Percentiles rank a stretch among this genome's conserved stretches.
Conservation (phyloP, 1,140 invertebrate species). For the Diabrotica virgifera region DNA sequence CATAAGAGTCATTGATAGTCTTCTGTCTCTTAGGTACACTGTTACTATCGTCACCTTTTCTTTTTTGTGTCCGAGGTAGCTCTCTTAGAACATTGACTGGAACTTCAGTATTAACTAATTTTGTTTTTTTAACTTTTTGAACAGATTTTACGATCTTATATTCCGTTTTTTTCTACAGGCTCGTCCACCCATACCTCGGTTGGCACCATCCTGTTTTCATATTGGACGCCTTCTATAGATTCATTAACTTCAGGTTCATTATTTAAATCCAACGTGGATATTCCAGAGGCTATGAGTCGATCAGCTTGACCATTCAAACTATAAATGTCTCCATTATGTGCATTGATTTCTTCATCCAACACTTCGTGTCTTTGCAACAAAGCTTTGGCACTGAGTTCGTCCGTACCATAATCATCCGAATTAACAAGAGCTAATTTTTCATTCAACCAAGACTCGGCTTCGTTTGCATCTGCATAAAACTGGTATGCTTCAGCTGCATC, state of each 20-base stretch:
- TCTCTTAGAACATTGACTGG: conserved; percentile 61
- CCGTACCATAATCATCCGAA: conserved; percentile 84
- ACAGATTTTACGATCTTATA: conserved; percentile 65
- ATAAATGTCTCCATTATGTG: conserved; percentile 86
- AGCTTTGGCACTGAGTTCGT: conserved; percentile 86
- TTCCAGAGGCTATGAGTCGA: conserved; percentile 71
- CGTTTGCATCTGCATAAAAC: conserved; percentile 96
- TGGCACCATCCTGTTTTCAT: conserved; percentile 40
- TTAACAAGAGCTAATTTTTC: conserved; percentile 86
- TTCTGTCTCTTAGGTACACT: conserved; percentile 81
- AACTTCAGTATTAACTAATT: conserved; percentile 82
- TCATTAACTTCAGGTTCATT: conserved; percentile 67
- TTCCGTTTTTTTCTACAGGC: no score
- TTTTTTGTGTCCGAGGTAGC: conserved; percentile 52
- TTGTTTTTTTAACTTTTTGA: conserved; percentile 85
- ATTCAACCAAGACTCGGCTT: conserved; percentile 95
- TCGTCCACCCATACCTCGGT: no score
- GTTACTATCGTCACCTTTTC: conserved; percentile 62
- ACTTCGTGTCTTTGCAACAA: conserved; percentile 82
- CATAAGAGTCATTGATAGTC: conserved; percentile 77
- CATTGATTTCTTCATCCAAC: conserved; percentile 86
- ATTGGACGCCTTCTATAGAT: conserved; percentile 38
- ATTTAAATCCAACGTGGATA: conserved; percentile 53
- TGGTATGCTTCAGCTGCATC: conserved; percentile 93
- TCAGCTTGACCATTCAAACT: conserved; percentile 83